Evolutionary conservation across 92 coral and sea anemone species (phyloP).

Genomic region (Bergia sp.): DNA sequence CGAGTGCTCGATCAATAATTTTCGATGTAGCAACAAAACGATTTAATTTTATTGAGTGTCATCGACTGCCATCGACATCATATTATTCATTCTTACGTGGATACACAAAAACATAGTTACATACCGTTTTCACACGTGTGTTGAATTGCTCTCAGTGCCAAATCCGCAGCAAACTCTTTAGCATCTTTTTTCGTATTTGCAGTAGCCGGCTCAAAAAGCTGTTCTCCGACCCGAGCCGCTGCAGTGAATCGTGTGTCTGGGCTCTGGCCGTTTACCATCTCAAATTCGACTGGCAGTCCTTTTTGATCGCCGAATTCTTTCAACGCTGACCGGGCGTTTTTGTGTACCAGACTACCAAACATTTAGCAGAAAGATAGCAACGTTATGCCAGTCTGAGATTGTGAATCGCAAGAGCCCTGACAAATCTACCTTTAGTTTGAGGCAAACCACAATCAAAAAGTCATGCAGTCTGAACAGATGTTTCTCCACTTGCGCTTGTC

Average conservation of each 20-base stretch:
- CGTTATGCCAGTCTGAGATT: not conserved
- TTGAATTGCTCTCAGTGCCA: constrained; percentile 66
- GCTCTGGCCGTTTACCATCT: constrained; percentile 47
- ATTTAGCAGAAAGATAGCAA: not conserved
- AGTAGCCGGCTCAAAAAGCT: constrained; percentile 64
- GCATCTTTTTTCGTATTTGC: constrained; percentile 84
- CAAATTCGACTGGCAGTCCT: constrained; percentile 63
- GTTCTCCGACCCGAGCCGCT: constrained; percentile 72
- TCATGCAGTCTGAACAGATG: no score
- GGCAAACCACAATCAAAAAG: not conserved
- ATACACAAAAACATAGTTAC: not conserved
- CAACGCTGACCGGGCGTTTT: constrained; percentile 87
- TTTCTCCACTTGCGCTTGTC: no score
- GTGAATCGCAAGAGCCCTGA: constrained; percentile 19
- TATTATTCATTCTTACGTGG: no score
- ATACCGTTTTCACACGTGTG: not conserved
- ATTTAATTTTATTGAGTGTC: no score
- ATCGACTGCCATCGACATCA: no score
- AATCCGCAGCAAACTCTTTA: constrained; percentile 84
- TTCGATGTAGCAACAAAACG: no score
- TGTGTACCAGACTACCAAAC: constrained; percentile 61
- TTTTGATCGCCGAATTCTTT: constrained; percentile 83
- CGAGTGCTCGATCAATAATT: no score
- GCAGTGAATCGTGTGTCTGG: constrained; percentile 54
- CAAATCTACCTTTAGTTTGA: not conserved